Evolutionary conservation across 2,797 vertebrate species (phyloP), one percentile per base, ranked within the genome.

Genomic region (Mormyrops attenuatus): DNA sequence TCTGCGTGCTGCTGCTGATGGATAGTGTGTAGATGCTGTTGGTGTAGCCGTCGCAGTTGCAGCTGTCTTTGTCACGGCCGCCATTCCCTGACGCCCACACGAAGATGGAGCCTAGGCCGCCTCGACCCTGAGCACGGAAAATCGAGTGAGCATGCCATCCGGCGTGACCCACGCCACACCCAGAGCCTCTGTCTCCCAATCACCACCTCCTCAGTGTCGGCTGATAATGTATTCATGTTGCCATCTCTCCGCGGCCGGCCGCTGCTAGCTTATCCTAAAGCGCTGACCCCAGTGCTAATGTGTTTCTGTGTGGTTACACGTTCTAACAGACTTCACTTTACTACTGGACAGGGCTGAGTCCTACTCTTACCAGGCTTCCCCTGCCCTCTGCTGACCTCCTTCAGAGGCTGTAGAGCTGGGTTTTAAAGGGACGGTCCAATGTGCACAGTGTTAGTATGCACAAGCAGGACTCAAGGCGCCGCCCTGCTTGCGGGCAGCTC

Each of bases 11-110:
- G 90, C 97, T 98, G 95, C 97, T 97, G 94, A 98, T 97, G 92
- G 97, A 98, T 91, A 98, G 94, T 0, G 97, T 98, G 94, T 97
- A 97, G 95, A 98, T 97, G 95, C 97, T 98, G 94, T 98, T 98
- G 94, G 97, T 98, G 95, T 98, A 98, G 93, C 97, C 97, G 0
- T 98, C 97, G 3, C 97, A 98, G 95, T 97, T 98, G 92, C 97
- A 98, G 95, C 97, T 97, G 95, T 98, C 97, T 1, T 96, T 97
- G 85, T 97, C 97, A 0, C 96, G 96, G 87, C 97, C 97, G 44
- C 97, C 97, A 0, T 97, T 98, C 26, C 97, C 97, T 0, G 97
- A 97, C 0, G 97, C 97, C 97, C 97, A 98, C 90, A 97, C 95
- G 8, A 96, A 97, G 93, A 97, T 96, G 91, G 96, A 97, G 93